Conservation (phyloP, 2,888 invertebrate genomes). For the Acrocera orbiculus region DNA sequence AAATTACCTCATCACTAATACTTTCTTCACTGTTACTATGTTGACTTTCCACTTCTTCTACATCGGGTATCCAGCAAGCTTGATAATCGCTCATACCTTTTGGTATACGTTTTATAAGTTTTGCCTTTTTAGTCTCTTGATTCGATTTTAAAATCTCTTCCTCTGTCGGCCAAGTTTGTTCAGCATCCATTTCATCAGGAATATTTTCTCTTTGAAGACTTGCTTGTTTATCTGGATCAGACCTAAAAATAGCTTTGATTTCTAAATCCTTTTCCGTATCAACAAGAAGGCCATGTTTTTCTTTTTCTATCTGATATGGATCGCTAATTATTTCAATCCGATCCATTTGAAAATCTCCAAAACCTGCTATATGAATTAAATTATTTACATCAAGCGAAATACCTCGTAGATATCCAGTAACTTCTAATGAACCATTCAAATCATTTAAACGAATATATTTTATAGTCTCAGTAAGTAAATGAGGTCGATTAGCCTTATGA, state of each 20-base stretch:
- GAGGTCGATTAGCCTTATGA: slow-evolving; percentile 63
- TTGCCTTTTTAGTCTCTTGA: slow-evolving; percentile 37
- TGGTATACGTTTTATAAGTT: slow-evolving; percentile 64
- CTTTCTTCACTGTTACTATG: slow-evolving; percentile 16
- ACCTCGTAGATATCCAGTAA: slow-evolving; percentile 79
- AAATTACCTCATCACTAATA: slow-evolving; percentile 2
- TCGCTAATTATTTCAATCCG: slow-evolving; percentile 56
- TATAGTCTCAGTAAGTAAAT: slow-evolving; percentile 66
- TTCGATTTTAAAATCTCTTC: slow-evolving; percentile 67
- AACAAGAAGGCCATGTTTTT: slow-evolving; percentile 24
- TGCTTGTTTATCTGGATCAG: slow-evolving; percentile 52
- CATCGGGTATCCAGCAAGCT: slow-evolving; percentile 80
- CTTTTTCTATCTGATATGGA: slow-evolving; percentile 43
- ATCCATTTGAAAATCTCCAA: slow-evolving; percentile 84
- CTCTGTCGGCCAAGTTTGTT: slow-evolving; percentile 93
- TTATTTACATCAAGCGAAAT: slow-evolving; percentile 69
- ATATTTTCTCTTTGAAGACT: slow-evolving; percentile 61
- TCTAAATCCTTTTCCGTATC: slow-evolving; percentile 19
- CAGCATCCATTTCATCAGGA: slow-evolving; percentile 82
- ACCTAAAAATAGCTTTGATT: slow-evolving; percentile 33
- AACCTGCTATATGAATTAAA: slow-evolving; percentile 76
- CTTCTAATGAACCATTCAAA: slow-evolving; percentile 46
- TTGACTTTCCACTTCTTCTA: slow-evolving; percentile 38
- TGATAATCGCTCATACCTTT: slow-evolving; percentile 97
- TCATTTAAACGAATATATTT: slow-evolving; percentile 37